phyloP scores from a whole-genome alignment of 2,888 invertebrate species.

The Pharmacophagus antenor region DNA sequence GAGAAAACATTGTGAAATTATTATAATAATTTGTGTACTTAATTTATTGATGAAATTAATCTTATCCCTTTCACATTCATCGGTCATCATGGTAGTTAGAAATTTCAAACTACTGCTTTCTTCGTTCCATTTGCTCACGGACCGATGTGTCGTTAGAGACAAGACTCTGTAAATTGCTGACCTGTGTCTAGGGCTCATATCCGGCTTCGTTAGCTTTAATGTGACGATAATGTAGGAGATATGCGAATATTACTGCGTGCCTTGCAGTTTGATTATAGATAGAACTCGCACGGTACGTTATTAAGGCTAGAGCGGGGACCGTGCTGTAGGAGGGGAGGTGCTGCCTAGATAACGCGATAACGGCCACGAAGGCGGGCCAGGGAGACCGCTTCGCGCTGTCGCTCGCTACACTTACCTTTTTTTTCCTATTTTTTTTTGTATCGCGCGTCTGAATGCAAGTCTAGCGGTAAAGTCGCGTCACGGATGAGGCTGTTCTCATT shows the following conservation, averaged over 20 bases:
- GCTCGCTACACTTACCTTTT: slow-evolving; percentile 40
- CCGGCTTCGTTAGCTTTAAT: slow-evolving; percentile 18
- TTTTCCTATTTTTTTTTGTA: slow-evolving; percentile 52
- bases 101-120: slow-evolving; percentile 39
- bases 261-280: slow-evolving; percentile 28
- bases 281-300: slow-evolving; percentile 33
- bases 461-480: slow-evolving; percentile 42
- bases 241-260: slow-evolving; percentile 15
- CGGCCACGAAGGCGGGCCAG: slow-evolving; percentile 50
- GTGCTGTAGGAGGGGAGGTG: slow-evolving; percentile 55
- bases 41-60: slow-evolving; percentile 1
- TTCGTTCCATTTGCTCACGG: slow-evolving; percentile 48
- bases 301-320: slow-evolving; percentile 42
- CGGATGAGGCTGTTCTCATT: slow-evolving; percentile 35
- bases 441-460: slow-evolving; percentile 47
- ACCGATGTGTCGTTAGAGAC: slow-evolving; percentile 36
- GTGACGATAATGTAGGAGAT: slow-evolving; percentile 9
- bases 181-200: slow-evolving; percentile 5
- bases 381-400: slow-evolving; percentile 32
- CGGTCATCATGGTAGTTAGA: slow-evolving; percentile 13
- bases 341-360: slow-evolving; percentile 74
- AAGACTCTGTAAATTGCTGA: slow-evolving; percentile 10
- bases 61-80: slow-evolving; percentile 11
- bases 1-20: too few species aligned
- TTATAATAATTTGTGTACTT: too few species aligned